Evolutionary conservation across 2,113 vertebrate species (phyloP).

Genomic region (Aldabrachelys gigantea): DNA sequence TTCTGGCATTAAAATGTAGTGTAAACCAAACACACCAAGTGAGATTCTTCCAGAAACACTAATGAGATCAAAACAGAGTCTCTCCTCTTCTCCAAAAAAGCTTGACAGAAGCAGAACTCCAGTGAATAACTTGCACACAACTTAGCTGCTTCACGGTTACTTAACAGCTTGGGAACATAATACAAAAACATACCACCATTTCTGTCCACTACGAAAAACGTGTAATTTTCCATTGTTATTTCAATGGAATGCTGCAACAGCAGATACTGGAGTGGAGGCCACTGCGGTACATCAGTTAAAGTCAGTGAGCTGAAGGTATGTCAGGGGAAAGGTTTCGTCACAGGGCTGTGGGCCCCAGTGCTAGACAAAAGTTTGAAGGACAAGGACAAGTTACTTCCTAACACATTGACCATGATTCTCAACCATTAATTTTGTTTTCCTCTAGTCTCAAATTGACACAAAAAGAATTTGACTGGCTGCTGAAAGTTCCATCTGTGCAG

Average conservation of each 20-base stretch:
- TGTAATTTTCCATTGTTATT: conserved; percentile 5
- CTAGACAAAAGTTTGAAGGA: conserved; percentile 12
- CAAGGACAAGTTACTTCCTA: conserved; percentile 13
- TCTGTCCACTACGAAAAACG: not conserved
- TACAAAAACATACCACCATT: not conserved
- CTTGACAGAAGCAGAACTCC: conserved; percentile 17
- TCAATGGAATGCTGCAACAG: not conserved
- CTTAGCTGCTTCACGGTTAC: conserved; percentile 24
- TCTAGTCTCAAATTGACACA: not conserved
- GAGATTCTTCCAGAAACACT: conserved; percentile 22
- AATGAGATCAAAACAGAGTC: not conserved
- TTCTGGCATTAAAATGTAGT: conserved; percentile 47
- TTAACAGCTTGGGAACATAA: conserved; percentile 26
- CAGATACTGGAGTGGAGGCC: not conserved
- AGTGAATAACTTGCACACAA: conserved; percentile 6
- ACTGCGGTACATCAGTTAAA: not conserved
- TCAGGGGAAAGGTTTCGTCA: not conserved
- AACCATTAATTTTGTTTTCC: not conserved
- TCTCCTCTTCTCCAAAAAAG: conserved; percentile 23
- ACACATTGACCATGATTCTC: not conserved
- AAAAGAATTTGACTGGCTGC: not conserved
- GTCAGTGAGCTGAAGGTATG: not conserved
- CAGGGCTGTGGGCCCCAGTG: not conserved
- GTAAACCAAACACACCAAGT: not conserved
- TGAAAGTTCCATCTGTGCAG: conserved; percentile 40